These are phyloP conservation scores for Tenrec ecaudatus DNA, from an alignment of 2,113 vertebrate genomes.

Conservation along the genomic window DNA sequence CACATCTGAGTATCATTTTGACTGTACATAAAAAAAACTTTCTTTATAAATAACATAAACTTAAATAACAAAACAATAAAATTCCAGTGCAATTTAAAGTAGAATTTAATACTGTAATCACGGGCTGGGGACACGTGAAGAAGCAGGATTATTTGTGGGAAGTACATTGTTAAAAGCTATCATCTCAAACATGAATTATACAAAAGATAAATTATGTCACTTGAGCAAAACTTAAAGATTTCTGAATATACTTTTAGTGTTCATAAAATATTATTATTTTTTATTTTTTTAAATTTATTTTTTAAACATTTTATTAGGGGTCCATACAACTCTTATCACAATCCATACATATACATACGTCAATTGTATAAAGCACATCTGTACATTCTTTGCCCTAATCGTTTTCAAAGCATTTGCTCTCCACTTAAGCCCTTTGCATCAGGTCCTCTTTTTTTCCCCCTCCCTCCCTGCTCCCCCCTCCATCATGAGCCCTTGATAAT, in stretches of 20 bases:
- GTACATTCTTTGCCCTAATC: too few relatives aligned
- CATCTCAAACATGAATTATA: conserved; percentile 88
- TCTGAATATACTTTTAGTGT: conserved; percentile 86
- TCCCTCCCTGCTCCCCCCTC: too few relatives aligned
- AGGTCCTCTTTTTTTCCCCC: too few relatives aligned
- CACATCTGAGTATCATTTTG: too few relatives aligned
- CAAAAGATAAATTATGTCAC: conserved; percentile 89
- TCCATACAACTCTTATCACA: too few relatives aligned
- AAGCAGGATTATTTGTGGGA: conserved; percentile 87
- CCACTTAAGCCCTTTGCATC: too few relatives aligned
- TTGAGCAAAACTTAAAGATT: conserved; percentile 85
- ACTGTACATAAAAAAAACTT: neutral
- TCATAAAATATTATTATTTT: conserved; percentile 88
- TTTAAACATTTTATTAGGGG: too few relatives aligned
- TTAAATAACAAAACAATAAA: conserved; percentile 94
- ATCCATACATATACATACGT: too few relatives aligned
- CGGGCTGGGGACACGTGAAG: conserved; percentile 50
- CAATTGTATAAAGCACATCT: too few relatives aligned
- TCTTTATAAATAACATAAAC: conserved; percentile 92
- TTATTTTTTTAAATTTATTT: too few relatives aligned
- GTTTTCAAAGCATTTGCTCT: too few relatives aligned
- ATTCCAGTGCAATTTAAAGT: conserved; percentile 90
- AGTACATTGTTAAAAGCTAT: conserved; percentile 86
- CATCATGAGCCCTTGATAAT: too few relatives aligned
- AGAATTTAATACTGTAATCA: conserved; percentile 91